Evolutionary conservation across 2,888 invertebrate species (phyloP).

Genomic region (Pterobdella sp.): DNA sequence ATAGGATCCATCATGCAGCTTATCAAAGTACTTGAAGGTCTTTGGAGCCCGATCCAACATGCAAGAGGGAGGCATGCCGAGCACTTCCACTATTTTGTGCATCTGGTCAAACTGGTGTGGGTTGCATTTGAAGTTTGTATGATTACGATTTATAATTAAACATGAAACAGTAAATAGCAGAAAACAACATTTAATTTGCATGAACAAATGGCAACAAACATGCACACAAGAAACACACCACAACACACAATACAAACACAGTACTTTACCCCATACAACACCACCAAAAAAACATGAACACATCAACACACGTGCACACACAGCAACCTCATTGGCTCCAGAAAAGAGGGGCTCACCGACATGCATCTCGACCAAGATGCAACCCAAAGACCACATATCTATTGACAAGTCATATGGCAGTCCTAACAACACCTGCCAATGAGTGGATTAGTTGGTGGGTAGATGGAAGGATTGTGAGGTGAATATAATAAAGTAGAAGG

Average conservation of each 20-base stretch:
- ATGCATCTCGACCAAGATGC: slow-evolving; percentile 99
- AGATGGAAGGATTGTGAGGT: too few species aligned
- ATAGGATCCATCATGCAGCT: slow-evolving; percentile 83
- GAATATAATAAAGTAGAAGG: too few species aligned
- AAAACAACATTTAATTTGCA: too few species aligned
- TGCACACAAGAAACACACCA: too few species aligned
- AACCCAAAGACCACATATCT: slow-evolving; percentile 99
- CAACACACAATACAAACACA: not conserved
- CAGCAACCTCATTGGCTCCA: slow-evolving; percentile 87
- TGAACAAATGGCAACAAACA: too few species aligned
- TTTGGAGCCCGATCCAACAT: slow-evolving; percentile 91
- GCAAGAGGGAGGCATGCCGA: slow-evolving; percentile 95
- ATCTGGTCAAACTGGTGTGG: slow-evolving; percentile 78
- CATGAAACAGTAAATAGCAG: not conserved
- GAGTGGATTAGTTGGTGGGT: too few species aligned
- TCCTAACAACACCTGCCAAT: slow-evolving; percentile 87
- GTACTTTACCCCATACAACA: not conserved
- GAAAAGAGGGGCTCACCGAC: slow-evolving; percentile 98
- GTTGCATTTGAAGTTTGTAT: not conserved
- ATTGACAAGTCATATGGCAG: slow-evolving; percentile 98
- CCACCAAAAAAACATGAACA: not conserved
- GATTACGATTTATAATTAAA: not conserved
- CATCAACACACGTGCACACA: not conserved
- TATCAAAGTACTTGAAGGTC: slow-evolving; percentile 94
- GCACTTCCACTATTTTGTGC: slow-evolving; percentile 98